phyloP scores from a whole-genome alignment of 2,113 vertebrate species.

The Siniperca chuatsi region DNA sequence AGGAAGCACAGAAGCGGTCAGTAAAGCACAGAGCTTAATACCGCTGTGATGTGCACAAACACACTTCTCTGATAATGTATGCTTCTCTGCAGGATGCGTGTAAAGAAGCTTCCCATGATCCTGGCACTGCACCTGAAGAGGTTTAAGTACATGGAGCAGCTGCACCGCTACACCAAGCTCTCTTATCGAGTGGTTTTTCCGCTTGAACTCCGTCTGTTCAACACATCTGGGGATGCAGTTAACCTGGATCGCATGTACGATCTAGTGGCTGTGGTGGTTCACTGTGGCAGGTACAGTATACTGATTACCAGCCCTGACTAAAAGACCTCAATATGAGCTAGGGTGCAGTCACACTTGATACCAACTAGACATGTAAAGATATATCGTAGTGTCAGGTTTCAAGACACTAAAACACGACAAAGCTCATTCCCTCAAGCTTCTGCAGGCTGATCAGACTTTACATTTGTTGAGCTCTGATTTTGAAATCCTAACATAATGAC shows the following conservation, averaged over 20 bases:
- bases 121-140: conserved; percentile 97
- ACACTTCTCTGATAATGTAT: neutral
- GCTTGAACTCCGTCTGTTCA: conserved; percentile 95
- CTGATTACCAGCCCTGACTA: neutral
- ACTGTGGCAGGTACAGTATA: conserved; percentile 92
- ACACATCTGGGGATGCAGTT: conserved; percentile 93
- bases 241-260: conserved; percentile 98
- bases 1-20: conserved; percentile 97
- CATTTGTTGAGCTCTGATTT: neutral
- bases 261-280: conserved; percentile 95
- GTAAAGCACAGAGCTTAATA: conserved; percentile 29
- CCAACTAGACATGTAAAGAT: neutral
- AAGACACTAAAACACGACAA: neutral
- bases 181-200: conserved; percentile 97
- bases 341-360: no score
- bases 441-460: neutral
- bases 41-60: neutral
- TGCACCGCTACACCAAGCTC: conserved; percentile 97
- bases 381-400: neutral
- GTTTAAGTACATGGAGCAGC: conserved; percentile 98
- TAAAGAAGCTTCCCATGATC: conserved; percentile 98
- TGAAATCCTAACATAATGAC: neutral
- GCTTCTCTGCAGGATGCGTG: conserved; percentile 90
- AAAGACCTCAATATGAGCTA: neutral
- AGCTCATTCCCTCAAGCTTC: neutral